phyloP scores from a whole-genome alignment of 2,797 vertebrate genomes.

The Esox masquinongy region DNA sequence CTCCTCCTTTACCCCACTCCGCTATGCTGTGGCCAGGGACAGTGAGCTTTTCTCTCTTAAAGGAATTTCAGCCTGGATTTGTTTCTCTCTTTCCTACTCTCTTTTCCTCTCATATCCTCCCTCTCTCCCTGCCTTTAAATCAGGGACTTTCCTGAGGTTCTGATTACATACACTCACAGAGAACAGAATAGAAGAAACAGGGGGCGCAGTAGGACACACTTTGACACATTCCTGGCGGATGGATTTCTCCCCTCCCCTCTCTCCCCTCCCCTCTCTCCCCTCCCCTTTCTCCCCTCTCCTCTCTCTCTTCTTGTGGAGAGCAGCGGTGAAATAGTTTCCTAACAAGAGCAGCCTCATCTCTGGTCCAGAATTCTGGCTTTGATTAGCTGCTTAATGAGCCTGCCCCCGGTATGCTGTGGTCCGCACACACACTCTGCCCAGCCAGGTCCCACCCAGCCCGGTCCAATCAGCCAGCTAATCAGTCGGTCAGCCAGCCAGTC shows the following conservation, averaged over 20 bases:
- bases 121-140: conserved; percentile 60
- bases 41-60: conserved; percentile 45
- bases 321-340: conserved; percentile 78
- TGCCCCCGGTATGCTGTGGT: conserved; percentile 76
- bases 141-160: conserved; percentile 75
- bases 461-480: background rate
- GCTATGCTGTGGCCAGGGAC: conserved; percentile 27
- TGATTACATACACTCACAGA: conserved; percentile 54
- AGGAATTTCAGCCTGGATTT: conserved; percentile 61
- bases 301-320: conserved; percentile 68
- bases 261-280: conserved; percentile 53
- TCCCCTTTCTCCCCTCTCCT: conserved; percentile 52
- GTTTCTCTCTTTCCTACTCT: conserved; percentile 9
- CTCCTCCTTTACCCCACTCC: conserved; percentile 16
- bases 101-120: background rate
- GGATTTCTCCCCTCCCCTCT: conserved; percentile 57
- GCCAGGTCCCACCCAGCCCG: background rate
- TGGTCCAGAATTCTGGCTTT: conserved; percentile 78
- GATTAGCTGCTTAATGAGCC: conserved; percentile 82
- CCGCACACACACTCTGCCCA: conserved; percentile 33
- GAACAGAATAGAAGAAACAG: conserved; percentile 22
- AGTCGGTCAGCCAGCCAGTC: too few species aligned
- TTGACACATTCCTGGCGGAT: conserved; percentile 79
- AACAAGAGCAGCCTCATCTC: conserved; percentile 75
- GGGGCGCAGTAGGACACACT: conserved; percentile 72